Evolutionary conservation across 2,888 invertebrate species (phyloP).

Genomic region (Diachrysia chrysitis): DNA sequence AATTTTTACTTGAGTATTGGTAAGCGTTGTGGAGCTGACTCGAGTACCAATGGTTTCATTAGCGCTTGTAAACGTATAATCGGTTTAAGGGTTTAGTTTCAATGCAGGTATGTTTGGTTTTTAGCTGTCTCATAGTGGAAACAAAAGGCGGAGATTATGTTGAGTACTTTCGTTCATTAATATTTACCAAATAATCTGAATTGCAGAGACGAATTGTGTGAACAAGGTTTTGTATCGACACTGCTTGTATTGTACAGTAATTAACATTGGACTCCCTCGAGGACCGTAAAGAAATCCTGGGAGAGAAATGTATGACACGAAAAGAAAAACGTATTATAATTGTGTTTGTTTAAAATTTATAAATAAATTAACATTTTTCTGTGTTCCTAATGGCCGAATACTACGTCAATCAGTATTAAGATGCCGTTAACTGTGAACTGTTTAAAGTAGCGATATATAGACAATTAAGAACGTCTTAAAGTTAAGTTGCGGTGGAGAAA

Average conservation of each 20-base stretch:
- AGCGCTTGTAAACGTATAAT: constrained; percentile 55
- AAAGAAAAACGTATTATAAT: constrained; percentile 2
- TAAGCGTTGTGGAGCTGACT: constrained; percentile 51
- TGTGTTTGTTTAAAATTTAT: constrained; percentile 3
- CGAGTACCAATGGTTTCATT: constrained; percentile 58
- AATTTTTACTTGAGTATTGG: constrained; percentile 55
- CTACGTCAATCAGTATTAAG: too few relatives aligned
- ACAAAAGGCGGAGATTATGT: constrained; percentile 23
- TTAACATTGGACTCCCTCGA: background rate
- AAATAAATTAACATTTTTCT: background rate
- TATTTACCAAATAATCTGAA: constrained; percentile 47
- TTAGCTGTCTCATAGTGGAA: constrained; percentile 20
- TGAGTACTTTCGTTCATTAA: constrained; percentile 44
- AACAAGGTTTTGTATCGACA: background rate
- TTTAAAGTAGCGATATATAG: too few relatives aligned
- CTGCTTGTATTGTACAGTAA: constrained; percentile 3
- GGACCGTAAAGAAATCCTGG: background rate
- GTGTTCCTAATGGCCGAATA: too few relatives aligned
- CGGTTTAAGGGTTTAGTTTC: constrained; percentile 38
- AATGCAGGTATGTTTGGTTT: constrained; percentile 44
- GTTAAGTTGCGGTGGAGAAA: too few relatives aligned
- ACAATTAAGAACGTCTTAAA: too few relatives aligned
- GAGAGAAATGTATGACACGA: background rate
- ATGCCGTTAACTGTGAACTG: too few relatives aligned
- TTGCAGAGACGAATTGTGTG: constrained; percentile 27